A percentile compares a stretch with the other conserved stretches of the same genome.
Conservation (phyloP, 2,797 vertebrate species). For the Orientallactaga sibirica region DNA sequence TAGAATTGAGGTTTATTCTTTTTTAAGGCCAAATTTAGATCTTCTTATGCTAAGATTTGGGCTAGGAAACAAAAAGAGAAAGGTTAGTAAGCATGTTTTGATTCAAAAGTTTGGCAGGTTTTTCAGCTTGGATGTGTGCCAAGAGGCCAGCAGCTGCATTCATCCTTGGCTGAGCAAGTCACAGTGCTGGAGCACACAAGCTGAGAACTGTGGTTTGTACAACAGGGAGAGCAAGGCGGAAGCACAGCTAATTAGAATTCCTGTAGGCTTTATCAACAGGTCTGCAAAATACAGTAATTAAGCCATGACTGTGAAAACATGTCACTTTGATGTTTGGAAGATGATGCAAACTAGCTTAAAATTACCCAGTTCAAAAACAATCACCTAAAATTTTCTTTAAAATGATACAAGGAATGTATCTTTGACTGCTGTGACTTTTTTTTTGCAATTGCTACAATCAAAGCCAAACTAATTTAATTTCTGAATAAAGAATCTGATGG, state of each 20-base stretch:
- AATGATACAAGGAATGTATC: slow-evolving; percentile 52
- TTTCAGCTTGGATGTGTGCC: slow-evolving; percentile 72
- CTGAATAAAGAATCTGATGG: slow-evolving; percentile 63
- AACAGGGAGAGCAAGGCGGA: slow-evolving; percentile 81
- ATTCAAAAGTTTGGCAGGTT: slow-evolving; percentile 75
- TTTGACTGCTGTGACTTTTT: slow-evolving; percentile 70
- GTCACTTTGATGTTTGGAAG: slow-evolving; percentile 80
- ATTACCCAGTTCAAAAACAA: slow-evolving; percentile 78
- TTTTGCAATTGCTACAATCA: slow-evolving; percentile 79
- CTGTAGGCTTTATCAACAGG: slow-evolving; percentile 85
- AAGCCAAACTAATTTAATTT: slow-evolving; percentile 81
- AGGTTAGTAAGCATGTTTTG: slow-evolving; percentile 70
- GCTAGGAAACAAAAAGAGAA: slow-evolving; percentile 39
- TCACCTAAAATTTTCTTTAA: slow-evolving; percentile 70
- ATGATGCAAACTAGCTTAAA: slow-evolving; percentile 78
- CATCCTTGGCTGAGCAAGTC: slow-evolving; percentile 83
- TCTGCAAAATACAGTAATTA: slow-evolving; percentile 86
- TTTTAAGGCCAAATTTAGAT: slow-evolving; percentile 22
- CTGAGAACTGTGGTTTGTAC: slow-evolving; percentile 80
- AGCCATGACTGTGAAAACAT: slow-evolving; percentile 81
- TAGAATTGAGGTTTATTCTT: slow-evolving; percentile 30
- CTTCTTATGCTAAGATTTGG: slow-evolving; percentile 9
- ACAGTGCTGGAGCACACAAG: slow-evolving; percentile 58
- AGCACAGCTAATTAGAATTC: slow-evolving; percentile 86
- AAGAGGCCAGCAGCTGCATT: slow-evolving; percentile 74